Evolutionary conservation across 2,797 vertebrate species (phyloP).

Genomic region (Sebastiscus tertius): DNA sequence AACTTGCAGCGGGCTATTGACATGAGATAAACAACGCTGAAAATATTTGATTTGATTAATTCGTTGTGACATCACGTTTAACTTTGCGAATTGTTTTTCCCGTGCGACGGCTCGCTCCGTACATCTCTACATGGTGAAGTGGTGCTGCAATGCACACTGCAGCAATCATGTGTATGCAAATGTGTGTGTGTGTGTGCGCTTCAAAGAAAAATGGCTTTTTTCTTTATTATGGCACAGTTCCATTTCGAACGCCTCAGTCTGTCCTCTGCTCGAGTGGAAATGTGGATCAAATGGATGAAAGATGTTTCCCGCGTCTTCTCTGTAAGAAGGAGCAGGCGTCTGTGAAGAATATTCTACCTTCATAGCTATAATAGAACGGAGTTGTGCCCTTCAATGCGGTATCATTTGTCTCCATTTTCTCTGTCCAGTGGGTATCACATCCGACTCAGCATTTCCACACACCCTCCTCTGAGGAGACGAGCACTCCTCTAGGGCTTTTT

Average conservation of each 20-base stretch:
- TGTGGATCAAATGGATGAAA: conserved; percentile 47
- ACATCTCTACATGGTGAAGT: conserved; percentile 37
- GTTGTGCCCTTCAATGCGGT: conserved; percentile 55
- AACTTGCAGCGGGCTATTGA: conserved; percentile 10
- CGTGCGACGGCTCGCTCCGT: not conserved
- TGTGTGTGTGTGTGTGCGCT: conserved; percentile 22
- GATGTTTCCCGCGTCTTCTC: conserved; percentile 29
- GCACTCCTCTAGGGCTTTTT: conserved; percentile 41
- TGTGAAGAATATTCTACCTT: conserved; percentile 48
- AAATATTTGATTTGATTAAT: conserved; percentile 47
- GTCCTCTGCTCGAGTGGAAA: conserved; percentile 44
- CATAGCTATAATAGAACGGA: conserved; percentile 44
- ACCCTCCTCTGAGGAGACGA: conserved; percentile 41
- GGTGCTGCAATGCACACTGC: conserved; percentile 40
- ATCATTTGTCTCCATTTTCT: conserved; percentile 74
- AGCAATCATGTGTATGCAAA: conserved; percentile 60
- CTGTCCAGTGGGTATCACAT: conserved; percentile 55
- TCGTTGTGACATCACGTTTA: conserved; percentile 30
- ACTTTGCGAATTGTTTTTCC: conserved; percentile 26
- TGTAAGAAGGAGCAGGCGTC: conserved; percentile 4
- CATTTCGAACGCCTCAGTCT: conserved; percentile 34
- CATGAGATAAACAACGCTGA: conserved; percentile 33
- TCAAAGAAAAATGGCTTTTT: conserved; percentile 57
- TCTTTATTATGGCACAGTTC: conserved; percentile 6
- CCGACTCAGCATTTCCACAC: conserved; percentile 63